These are phyloP conservation scores for Rhizoglyphus robini DNA, from an alignment of 1,140 invertebrate species.

Conservation along the genomic window DNA sequence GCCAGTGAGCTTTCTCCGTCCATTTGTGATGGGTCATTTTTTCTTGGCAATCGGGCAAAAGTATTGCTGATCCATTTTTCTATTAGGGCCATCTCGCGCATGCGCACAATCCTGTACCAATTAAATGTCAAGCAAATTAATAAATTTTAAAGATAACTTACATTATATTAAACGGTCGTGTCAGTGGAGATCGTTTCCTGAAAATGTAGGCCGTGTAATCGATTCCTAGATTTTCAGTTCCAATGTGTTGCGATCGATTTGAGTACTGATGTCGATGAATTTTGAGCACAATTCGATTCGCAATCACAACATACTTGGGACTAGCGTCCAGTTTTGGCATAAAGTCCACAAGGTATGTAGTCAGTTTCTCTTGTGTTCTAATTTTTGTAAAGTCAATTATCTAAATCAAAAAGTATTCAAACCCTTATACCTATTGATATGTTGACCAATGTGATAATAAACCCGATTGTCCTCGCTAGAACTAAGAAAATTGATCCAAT, in stretches of 20 bases:
- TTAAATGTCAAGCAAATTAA: no score
- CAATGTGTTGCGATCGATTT: neutral
- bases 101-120: no score
- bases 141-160: neutral
- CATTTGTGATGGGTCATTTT: no score
- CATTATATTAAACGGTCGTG: neutral
- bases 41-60: no score
- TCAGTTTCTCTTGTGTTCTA: neutral
- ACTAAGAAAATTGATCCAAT: neutral
- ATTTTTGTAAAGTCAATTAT: neutral
- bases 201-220: neutral
- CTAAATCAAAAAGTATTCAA: neutral
- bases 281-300: neutral
- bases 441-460: neutral
- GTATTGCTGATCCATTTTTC: no score
- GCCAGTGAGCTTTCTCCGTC: no score
- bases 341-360: no score
- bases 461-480: neutral
- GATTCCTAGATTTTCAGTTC: neutral
- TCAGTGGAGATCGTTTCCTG: neutral
- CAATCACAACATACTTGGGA: neutral
- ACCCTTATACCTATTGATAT: neutral
- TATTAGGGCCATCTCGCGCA: no score
- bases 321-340: no score
- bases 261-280: neutral